Evolutionary conservation across 2,888 invertebrate species (phyloP).

Genomic region (Leptogaster cylindrica): DNA sequence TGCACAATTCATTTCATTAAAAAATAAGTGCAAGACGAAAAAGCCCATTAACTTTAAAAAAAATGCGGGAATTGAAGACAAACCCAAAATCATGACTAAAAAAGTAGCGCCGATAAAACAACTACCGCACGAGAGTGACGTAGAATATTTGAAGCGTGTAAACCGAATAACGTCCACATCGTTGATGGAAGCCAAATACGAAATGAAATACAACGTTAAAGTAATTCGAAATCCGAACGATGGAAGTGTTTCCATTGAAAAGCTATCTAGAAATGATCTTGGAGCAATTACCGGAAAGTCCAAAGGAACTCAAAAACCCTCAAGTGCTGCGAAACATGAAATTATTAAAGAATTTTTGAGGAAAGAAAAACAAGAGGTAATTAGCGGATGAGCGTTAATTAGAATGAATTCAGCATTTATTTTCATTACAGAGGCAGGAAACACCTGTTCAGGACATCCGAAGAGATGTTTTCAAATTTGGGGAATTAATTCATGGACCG

Average conservation of each 20-base stretch:
- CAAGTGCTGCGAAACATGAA: no score
- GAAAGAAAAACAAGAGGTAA: constrained; percentile 55
- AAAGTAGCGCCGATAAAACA: constrained; percentile 67
- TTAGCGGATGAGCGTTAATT: not conserved
- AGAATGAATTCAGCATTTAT: constrained; percentile 27
- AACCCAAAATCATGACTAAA: constrained; percentile 54
- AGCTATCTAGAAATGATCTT: constrained; percentile 65
- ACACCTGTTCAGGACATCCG: constrained; percentile 63
- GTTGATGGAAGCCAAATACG: constrained; percentile 68
- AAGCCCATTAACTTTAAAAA: constrained; percentile 55
- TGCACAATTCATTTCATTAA: constrained; percentile 68
- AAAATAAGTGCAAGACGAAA: constrained; percentile 61
- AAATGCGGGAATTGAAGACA: constrained; percentile 53
- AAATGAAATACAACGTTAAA: constrained; percentile 68
- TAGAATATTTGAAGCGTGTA: constrained; percentile 71
- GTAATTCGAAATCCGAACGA: constrained; percentile 65
- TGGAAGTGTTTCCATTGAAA: constrained; percentile 62
- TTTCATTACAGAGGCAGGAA: constrained; percentile 49
- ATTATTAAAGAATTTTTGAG: constrained; percentile 57
- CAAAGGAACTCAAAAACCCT: no score
- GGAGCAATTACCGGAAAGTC: constrained; percentile 61
- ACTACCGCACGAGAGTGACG: constrained; percentile 68
- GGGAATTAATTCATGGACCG: constrained; percentile 77
- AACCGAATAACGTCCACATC: constrained; percentile 69
- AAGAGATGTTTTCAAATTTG: constrained; percentile 74